Conservation (phyloP, 2,797 vertebrate species). For the Delichon dasypus region DNA sequence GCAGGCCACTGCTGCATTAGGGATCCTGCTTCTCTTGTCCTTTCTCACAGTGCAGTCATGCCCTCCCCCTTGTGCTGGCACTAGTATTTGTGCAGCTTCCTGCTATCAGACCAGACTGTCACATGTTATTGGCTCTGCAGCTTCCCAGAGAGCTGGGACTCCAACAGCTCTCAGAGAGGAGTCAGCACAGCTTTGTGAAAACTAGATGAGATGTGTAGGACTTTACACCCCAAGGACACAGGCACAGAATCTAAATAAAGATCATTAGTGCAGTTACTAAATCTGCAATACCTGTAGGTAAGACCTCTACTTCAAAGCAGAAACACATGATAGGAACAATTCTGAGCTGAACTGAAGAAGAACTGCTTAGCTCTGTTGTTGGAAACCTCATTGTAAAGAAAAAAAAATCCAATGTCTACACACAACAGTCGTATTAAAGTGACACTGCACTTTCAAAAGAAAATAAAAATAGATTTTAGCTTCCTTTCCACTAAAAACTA, state of each 20-base stretch:
- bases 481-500: background rate
- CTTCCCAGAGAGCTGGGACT: background rate
- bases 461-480: background rate
- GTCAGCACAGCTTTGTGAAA: background rate
- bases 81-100: background rate
- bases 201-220: background rate
- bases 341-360: background rate
- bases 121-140: background rate
- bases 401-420: background rate
- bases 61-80: background rate
- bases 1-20: background rate
- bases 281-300: background rate
- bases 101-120: background rate
- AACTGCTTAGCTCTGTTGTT: background rate
- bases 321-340: background rate
- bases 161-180: background rate
- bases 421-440: background rate
- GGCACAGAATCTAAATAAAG: conserved; percentile 8
- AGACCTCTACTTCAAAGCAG: background rate
- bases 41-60: background rate
- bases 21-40: background rate
- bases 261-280: background rate
- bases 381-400: background rate
- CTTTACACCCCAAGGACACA: background rate
- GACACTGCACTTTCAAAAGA: background rate